Conservation (phyloP, 1,140 invertebrate species). For the Portunus trituberculatus region DNA sequence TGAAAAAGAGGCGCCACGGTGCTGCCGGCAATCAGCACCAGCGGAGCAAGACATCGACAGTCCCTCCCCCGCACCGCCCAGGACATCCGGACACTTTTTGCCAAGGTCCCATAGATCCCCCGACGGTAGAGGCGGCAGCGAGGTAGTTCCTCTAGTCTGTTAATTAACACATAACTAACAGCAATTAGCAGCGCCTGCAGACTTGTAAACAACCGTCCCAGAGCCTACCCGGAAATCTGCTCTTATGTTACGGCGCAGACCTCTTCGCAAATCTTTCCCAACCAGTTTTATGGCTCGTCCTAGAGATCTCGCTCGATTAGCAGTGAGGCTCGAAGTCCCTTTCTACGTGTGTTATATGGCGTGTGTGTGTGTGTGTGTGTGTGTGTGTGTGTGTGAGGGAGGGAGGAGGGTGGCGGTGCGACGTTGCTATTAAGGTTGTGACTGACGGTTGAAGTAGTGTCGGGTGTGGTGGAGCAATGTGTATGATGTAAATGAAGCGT, state of each 20-base stretch:
- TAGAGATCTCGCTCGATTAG: neutral
- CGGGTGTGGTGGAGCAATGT: too few species aligned
- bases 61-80: neutral
- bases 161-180: constrained; percentile 12
- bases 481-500: too few species aligned
- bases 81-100: neutral
- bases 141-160: neutral
- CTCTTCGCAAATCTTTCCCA: constrained; percentile 1
- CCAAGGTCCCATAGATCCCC: neutral
- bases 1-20: neutral
- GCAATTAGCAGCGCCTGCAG: neutral
- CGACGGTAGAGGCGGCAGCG: neutral
- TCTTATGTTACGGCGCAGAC: neutral
- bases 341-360: neutral
- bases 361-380: constrained; percentile 46
- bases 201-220: neutral
- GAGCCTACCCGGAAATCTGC: neutral
- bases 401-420: neutral
- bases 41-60: neutral
- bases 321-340: neutral
- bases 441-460: neutral
- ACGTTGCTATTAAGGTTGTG: neutral
- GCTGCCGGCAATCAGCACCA: neutral
- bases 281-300: neutral
- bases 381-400: neutral